Base-by-base conservation (phyloP, 2,113 vertebrate genomes). In the Urocolius indicus region DNA sequence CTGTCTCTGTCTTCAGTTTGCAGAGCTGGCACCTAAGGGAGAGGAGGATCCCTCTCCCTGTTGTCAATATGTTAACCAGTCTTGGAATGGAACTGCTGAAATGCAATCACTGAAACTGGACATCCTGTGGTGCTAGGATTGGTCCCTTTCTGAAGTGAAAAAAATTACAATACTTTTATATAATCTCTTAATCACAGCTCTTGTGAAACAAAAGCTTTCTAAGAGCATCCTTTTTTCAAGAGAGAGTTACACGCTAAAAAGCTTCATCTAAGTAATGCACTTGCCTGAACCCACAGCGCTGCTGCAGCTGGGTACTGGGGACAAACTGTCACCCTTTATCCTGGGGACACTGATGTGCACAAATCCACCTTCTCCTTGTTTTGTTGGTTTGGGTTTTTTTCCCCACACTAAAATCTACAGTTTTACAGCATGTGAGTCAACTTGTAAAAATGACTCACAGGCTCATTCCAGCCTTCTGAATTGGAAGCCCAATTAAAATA, bases 361-460 rank as follows among this genome's bases (percentile, higher is more conserved):
- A 90, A 94, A 92, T 74, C 57, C 72, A 87, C 45, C 23, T 23
- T 90, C 75, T 67, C 34, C 45, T 22, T 18, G 51, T n/a, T 46
- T 43, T 57, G 24, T 43, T 45, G 79, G 67, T 54, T 80, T 43
- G n/a, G n/a, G n/a, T n/a, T 61, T 41, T 71, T 20, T 38, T 10
- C 10, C 16, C 67, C 5, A 3, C 83, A 93, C 80, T 45, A 48
- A 75, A 75, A 62, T 90, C 88, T 92, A 82, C 80, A 89, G 54
- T 92, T 95, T 84, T 82, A 77, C 76, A 94, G 94, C 93, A 92
- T 96, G 92, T 96, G 95, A 95, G 83, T 96, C 94, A 96, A 94
- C 95, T 95, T 95, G 88, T 84, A 94, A 95, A 94, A 96, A 95
- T 95, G 95, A 97, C 88, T 97, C 94, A 96, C 49, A 19, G 86